phyloP scores from a whole-genome alignment of 2,113 vertebrate species.

The Tupaia tana region DNA sequence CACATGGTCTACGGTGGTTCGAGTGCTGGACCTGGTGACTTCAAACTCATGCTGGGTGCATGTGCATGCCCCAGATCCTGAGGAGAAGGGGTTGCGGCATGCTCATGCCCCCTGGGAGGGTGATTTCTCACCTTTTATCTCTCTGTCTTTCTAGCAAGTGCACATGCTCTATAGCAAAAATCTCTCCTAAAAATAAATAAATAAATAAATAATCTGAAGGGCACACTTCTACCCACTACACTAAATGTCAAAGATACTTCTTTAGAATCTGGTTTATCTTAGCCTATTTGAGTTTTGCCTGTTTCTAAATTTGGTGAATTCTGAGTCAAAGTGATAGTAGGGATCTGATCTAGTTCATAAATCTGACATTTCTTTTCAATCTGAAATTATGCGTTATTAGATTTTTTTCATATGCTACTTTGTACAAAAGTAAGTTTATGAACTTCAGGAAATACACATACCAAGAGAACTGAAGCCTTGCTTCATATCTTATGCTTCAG shows the following conservation, averaged over 20 bases:
- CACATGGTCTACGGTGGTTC: no score
- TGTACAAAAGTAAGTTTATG: neutral
- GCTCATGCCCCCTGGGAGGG: no score
- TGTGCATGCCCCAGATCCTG: no score
- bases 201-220: neutral
- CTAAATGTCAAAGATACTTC: neutral
- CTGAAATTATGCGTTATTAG: neutral
- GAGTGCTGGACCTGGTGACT: no score
- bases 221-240: neutral
- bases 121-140: no score
- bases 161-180: no score
- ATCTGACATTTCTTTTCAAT: neutral
- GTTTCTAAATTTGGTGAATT: neutral
- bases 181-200: no score
- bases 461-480: neutral
- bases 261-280: neutral
- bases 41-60: no score
- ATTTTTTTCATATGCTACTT: neutral
- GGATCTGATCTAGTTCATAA: neutral
- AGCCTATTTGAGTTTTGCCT: neutral
- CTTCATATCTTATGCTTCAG: neutral
- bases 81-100: no score
- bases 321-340: neutral
- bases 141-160: no score
- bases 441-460: neutral